These are phyloP conservation scores for Rhynchophorus ferrugineus DNA, from an alignment of 1,140 invertebrate genomes.

Conservation along the genomic window DNA sequence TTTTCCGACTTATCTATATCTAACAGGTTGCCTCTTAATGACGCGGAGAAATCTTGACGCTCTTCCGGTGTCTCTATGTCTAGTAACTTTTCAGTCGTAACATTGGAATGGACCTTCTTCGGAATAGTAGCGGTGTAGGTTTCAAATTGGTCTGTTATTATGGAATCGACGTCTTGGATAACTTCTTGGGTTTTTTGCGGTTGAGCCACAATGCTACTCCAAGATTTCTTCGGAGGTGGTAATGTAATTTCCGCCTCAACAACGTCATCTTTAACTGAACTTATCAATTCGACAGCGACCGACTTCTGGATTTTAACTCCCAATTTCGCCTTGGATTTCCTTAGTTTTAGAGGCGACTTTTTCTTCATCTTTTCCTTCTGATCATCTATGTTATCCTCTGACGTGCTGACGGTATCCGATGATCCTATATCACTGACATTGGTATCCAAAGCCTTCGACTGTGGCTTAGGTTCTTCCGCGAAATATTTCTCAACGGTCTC, in stretches of 20 bases:
- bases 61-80: slow-evolving; percentile 26
- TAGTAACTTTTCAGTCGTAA: slow-evolving; percentile 22
- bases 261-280: slow-evolving; percentile 16
- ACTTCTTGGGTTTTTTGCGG: slow-evolving; percentile 20
- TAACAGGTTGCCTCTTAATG: slow-evolving; percentile 1
- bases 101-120: slow-evolving; percentile 14
- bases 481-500: slow-evolving; percentile 6
- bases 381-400: slow-evolving; percentile 27
- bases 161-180: slow-evolving; percentile 9
- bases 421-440: not conserved
- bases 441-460: not conserved
- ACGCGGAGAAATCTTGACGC: not conserved
- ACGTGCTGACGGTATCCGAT: slow-evolving; percentile 23
- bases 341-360: slow-evolving; percentile 30
- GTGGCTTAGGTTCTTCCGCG: slow-evolving; percentile 2
- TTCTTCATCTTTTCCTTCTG: slow-evolving; percentile 20
- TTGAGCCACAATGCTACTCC: slow-evolving; percentile 30
- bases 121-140: slow-evolving; percentile 24
- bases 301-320: slow-evolving; percentile 32
- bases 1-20: slow-evolving; percentile 8
- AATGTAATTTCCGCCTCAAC: slow-evolving; percentile 13
- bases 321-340: slow-evolving; percentile 38
- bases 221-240: slow-evolving; percentile 28
- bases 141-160: slow-evolving; percentile 21
- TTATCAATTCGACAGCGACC: slow-evolving; percentile 19